These are phyloP conservation scores for Colinus virginianus DNA, from an alignment of 2,113 vertebrate species.

Conservation along the genomic window DNA sequence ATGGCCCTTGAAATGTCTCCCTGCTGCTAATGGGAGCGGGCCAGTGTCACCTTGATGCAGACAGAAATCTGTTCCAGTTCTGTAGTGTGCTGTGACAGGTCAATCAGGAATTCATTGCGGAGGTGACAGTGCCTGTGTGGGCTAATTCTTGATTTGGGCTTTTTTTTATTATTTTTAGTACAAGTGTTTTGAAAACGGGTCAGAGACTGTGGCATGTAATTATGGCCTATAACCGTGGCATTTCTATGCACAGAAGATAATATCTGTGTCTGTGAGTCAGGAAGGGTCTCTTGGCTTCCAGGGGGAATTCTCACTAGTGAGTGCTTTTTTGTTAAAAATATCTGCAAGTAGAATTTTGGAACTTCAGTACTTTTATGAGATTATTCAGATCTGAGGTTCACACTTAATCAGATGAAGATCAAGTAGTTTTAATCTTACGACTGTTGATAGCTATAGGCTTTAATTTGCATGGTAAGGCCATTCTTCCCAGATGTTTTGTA, in stretches of 20 bases:
- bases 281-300: background rate
- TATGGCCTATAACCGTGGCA: background rate
- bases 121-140: background rate
- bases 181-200: background rate
- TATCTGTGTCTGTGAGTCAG: background rate
- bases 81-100: background rate
- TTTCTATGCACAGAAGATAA: background rate
- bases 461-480: background rate
- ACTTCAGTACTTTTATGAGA: background rate
- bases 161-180: background rate
- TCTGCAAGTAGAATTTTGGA: background rate
- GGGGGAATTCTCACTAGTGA: background rate
- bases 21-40: background rate
- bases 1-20: background rate
- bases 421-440: background rate
- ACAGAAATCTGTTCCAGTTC: background rate
- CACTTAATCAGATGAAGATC: background rate
- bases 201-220: background rate
- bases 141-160: background rate
- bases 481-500: background rate
- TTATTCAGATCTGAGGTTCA: constrained; percentile 3
- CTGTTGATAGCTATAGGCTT: background rate
- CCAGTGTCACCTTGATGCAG: background rate
- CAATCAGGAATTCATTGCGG: background rate
- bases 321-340: background rate